These are phyloP conservation scores for Mamestra brassicae DNA, from an alignment of 2,888 invertebrate genomes.

Conservation along the genomic window DNA sequence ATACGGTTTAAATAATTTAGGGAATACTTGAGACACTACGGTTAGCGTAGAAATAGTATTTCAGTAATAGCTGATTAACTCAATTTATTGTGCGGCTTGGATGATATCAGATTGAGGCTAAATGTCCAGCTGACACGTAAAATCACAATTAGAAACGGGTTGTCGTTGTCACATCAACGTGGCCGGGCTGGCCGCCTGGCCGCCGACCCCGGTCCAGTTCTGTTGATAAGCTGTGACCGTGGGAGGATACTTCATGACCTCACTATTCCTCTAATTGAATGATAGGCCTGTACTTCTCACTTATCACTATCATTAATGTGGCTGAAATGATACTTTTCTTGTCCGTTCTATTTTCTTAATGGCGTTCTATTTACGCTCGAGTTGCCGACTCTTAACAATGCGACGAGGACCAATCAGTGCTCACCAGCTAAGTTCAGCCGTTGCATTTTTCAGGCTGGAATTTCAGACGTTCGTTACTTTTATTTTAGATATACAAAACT, in stretches of 20 bases:
- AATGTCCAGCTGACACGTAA: constrained; percentile 52
- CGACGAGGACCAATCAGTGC: constrained; percentile 32
- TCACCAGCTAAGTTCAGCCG: constrained; percentile 20
- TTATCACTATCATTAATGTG: constrained; percentile 57
- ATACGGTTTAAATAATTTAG: neutral
- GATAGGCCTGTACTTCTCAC: constrained; percentile 70
- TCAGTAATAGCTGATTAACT: constrained; percentile 7
- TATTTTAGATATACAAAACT: constrained; percentile 16
- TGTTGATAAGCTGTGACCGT: constrained; percentile 78
- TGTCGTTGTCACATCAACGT: constrained; percentile 54
- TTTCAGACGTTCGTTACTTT: constrained; percentile 30
- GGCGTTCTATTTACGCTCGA: constrained; percentile 45
- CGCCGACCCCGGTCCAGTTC: constrained; percentile 77
- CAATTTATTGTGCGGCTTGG: constrained; percentile 1
- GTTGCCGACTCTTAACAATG: constrained; percentile 32
- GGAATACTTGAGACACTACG: neutral
- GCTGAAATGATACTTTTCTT: constrained; percentile 45
- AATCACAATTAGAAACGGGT: constrained; percentile 64
- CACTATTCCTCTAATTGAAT: constrained; percentile 83
- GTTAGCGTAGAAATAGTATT: neutral
- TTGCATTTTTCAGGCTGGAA: constrained; percentile 38
- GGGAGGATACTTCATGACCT: constrained; percentile 84
- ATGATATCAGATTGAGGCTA: constrained; percentile 18
- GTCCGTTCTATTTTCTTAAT: constrained; percentile 48
- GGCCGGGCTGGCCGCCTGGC: constrained; percentile 52